These are phyloP conservation scores for Tenthredo livida DNA, from an alignment of 2,888 invertebrate species.

Conservation along the genomic window DNA sequence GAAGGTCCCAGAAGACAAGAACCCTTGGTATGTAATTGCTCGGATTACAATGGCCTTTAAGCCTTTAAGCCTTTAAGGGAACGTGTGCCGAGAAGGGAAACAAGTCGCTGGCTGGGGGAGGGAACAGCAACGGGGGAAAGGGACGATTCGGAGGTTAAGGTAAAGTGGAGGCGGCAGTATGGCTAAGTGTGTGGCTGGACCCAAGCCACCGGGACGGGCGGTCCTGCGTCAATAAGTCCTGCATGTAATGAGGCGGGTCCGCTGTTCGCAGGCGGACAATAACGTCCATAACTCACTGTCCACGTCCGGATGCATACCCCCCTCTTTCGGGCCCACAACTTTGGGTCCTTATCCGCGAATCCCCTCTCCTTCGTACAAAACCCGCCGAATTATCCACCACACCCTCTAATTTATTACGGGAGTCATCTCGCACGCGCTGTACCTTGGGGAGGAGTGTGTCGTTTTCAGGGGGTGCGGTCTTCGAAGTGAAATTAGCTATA, in stretches of 20 bases:
- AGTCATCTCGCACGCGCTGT: conserved; percentile 46
- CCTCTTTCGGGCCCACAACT: conserved; percentile 19
- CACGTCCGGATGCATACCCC: conserved; percentile 54
- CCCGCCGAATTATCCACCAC: conserved; percentile 59
- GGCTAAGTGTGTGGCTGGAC: conserved; percentile 58
- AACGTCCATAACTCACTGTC: conserved; percentile 71
- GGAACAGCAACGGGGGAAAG: not conserved
- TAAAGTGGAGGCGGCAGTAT: conserved; percentile 52
- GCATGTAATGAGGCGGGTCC: conserved; percentile 69
- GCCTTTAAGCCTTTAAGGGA: conserved; percentile 53
- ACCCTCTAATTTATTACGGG: conserved; percentile 45
- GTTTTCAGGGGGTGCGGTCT: not conserved
- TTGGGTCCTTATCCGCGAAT: conserved; percentile 44
- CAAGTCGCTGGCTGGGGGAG: conserved; percentile 36
- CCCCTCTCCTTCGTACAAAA: conserved; percentile 49
- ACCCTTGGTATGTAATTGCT: conserved; percentile 52
- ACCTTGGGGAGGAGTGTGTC: conserved; percentile 26
- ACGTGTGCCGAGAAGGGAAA: conserved; percentile 51
- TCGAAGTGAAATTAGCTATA: not conserved
- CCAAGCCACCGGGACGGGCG: conserved; percentile 58
- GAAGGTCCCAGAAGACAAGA: conserved; percentile 51
- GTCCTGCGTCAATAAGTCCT: conserved; percentile 68
- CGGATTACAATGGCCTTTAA: conserved; percentile 53
- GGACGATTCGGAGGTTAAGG: conserved; percentile 52
- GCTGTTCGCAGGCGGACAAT: conserved; percentile 72